Conservation (phyloP, 2,797 vertebrate species). For the Sebastolobus alascanus region DNA sequence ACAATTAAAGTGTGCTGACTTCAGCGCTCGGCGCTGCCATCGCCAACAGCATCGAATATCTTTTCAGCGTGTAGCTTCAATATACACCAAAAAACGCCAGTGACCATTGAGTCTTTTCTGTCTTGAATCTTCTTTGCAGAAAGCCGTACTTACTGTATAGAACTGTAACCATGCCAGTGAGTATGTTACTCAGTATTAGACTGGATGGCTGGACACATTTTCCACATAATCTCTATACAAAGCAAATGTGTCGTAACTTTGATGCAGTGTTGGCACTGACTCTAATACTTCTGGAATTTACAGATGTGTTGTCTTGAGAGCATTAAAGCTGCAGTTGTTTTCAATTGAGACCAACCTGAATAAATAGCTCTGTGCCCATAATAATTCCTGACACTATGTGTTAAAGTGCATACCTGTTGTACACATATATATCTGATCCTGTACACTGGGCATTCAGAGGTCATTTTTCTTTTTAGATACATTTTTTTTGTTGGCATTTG, state of each 20-base stretch:
- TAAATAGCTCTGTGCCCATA: constrained; percentile 8
- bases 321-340: constrained; percentile 29
- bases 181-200: constrained; percentile 1
- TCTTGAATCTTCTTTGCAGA: constrained; percentile 8
- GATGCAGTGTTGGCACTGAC: constrained; percentile 11
- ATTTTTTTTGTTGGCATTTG: not conserved
- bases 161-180: not conserved
- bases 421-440: not conserved
- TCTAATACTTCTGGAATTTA: constrained; percentile 8
- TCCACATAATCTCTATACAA: not conserved
- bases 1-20: constrained; percentile 55
- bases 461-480: not conserved
- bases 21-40: constrained; percentile 1
- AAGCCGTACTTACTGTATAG: not conserved
- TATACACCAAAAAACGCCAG: not conserved
- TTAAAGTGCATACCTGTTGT: not conserved
- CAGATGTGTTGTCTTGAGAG: constrained; percentile 28
- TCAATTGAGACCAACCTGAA: constrained; percentile 9
- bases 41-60: constrained; percentile 13
- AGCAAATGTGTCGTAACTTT: not conserved
- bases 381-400: constrained; percentile 7
- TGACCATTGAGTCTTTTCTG: not conserved
- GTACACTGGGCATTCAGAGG: not conserved
- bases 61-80: constrained; percentile 6
- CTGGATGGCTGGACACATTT: constrained; percentile 6